Conservation (phyloP, 2,113 vertebrate genomes). For the Pseudorhombus dupliciocellatus region DNA sequence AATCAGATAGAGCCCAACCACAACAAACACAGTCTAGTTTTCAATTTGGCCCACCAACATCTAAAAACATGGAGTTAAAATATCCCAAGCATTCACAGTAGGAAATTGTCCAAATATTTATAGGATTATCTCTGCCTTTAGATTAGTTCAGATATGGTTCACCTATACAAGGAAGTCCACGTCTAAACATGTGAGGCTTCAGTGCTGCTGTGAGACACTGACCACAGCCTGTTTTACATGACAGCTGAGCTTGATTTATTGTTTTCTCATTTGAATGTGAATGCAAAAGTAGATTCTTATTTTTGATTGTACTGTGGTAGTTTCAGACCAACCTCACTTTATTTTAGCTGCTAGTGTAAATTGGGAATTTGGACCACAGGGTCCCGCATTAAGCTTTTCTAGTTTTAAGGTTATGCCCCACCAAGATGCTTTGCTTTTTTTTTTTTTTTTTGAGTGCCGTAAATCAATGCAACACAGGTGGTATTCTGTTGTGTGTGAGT, state of each 20-base stretch:
- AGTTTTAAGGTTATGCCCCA: slow-evolving; percentile 53
- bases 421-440: slow-evolving; percentile 62
- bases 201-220: slow-evolving; percentile 5
- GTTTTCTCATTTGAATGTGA: slow-evolving; percentile 8
- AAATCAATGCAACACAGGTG: slow-evolving; percentile 81
- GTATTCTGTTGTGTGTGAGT: slow-evolving; percentile 87
- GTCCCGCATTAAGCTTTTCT: slow-evolving; percentile 38
- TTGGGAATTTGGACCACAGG: slow-evolving; percentile 36
- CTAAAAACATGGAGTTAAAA: slow-evolving; percentile 8
- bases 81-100: background rate
- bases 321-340: slow-evolving; percentile 43
- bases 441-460: slow-evolving; percentile 70
- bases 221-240: background rate
- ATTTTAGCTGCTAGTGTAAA: slow-evolving; percentile 35
- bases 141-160: slow-evolving; percentile 4
- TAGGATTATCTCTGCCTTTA: background rate
- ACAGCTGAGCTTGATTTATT: slow-evolving; percentile 1
- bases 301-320: slow-evolving; percentile 19
- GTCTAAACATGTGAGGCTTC: slow-evolving; percentile 17
- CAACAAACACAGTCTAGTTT: slow-evolving; percentile 41
- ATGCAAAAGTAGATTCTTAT: slow-evolving; percentile 10
- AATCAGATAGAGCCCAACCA: slow-evolving; percentile 61
- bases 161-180: slow-evolving; percentile 49
- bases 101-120: slow-evolving; percentile 32
- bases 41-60: slow-evolving; percentile 29